Percentiles rank a stretch among this genome's conserved stretches.
These are phyloP conservation scores for Leptinotarsa lineolata DNA, from an alignment of 1,140 invertebrate genomes.

Conservation along the genomic window DNA sequence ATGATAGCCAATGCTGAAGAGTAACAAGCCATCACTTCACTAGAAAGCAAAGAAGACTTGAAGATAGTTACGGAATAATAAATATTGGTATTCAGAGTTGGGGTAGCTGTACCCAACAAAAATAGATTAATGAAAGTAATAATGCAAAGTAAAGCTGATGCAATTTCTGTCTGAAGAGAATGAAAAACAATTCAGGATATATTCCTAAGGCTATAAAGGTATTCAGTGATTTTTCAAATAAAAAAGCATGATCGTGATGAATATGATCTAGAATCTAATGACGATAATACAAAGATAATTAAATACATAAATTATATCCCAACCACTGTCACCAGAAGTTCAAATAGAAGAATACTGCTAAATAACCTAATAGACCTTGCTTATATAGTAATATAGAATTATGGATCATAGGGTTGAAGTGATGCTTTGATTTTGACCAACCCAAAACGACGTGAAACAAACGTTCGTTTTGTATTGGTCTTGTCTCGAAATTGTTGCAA, in stretches of 20 bases:
- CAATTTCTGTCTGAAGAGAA: background rate
- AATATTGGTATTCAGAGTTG: constrained; percentile 22
- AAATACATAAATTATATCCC: background rate
- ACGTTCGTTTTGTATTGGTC: too few species aligned
- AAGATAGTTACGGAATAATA: constrained; percentile 12
- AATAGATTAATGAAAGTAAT: constrained; percentile 25
- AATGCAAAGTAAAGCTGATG: constrained; percentile 10
- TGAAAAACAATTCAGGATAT: background rate
- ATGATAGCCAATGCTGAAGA: constrained; percentile 21
- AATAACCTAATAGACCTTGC: background rate
- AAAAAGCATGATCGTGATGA: too few species aligned
- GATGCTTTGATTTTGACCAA: background rate
- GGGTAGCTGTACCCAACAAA: background rate
- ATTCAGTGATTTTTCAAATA: background rate
- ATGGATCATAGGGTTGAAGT: constrained; percentile 5
- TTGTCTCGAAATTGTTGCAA: too few species aligned
- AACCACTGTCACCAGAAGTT: background rate
- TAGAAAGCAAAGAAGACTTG: constrained; percentile 14
- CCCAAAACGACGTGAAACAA: too few species aligned
- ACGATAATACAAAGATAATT: background rate
- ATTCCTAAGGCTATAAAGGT: background rate
- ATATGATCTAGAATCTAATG: background rate
- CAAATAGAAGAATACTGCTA: background rate
- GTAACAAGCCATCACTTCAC: constrained; percentile 3
- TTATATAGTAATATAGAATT: constrained; percentile 3